Conservation (phyloP, 2,797 vertebrate genomes). For the Nannoperca australis region DNA sequence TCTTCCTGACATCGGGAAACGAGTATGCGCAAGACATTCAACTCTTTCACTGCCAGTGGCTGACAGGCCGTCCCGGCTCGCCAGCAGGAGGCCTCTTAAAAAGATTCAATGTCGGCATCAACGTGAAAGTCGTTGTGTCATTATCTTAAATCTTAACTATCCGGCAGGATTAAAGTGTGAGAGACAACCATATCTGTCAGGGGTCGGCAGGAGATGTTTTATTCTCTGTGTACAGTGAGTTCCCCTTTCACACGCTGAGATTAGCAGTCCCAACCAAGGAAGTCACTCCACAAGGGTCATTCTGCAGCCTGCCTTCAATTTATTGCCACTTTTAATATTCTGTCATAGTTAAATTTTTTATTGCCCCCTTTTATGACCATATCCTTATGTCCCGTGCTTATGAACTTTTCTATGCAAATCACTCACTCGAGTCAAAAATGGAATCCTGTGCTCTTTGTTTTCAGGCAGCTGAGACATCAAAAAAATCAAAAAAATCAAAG, state of each 20-base stretch:
- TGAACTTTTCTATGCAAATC: conserved; percentile 90
- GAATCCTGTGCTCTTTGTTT: conserved; percentile 67
- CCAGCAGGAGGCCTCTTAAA: conserved; percentile 79
- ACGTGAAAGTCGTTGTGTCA: conserved; percentile 85
- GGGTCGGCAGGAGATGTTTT: conserved; percentile 77
- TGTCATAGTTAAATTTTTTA: conserved; percentile 87
- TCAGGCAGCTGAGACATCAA: conserved; percentile 63
- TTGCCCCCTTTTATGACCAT: conserved; percentile 82
- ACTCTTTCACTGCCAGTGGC: conserved; percentile 83
- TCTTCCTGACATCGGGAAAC: conserved; percentile 82
- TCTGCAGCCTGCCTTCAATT: conserved; percentile 82
- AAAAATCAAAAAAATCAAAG: conserved; percentile 26
- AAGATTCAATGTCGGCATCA: conserved; percentile 85
- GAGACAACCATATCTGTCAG: conserved; percentile 83
- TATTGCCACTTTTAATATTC: conserved; percentile 89
- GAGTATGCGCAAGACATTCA: conserved; percentile 81
- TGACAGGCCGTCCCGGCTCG: conserved; percentile 78
- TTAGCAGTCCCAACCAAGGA: conserved; percentile 75
- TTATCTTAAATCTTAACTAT: conserved; percentile 87
- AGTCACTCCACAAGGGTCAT: conserved; percentile 82
- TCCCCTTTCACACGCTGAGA: conserved; percentile 70
- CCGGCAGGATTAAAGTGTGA: conserved; percentile 78
- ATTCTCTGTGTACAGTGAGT: conserved; percentile 83
- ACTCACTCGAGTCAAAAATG: conserved; percentile 79
- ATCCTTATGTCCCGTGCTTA: conserved; percentile 88